Base-by-base conservation (phyloP, 1,140 invertebrate genomes). In the Brachionus manjavacas region DNA sequence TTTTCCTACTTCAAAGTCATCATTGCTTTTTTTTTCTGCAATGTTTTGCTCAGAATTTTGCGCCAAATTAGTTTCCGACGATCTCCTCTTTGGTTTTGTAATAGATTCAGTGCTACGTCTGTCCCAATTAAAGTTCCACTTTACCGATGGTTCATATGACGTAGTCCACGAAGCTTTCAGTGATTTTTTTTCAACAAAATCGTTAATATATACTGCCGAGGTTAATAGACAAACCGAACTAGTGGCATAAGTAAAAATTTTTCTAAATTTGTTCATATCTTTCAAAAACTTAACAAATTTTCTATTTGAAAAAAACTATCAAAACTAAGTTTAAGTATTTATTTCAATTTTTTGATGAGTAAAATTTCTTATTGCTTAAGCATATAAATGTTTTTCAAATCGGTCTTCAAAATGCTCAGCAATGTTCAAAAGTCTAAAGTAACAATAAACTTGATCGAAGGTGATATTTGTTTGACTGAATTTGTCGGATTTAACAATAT, bases 61-160 rank as follows among this genome's bases (percentile, higher is more conserved):
- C 14, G 25, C 4, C n/a, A 64, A 11, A 39, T n/a, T 43, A 43
- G 16, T 23, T 9, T 35, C 16, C 11, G 79, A 81, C 4, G n/a
- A 35, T 3, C 16, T 25, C 3, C 41, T 31, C 20, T 46, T 81
- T 16, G 52, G 79, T 68, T 81, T 81, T 35, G 31, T 35, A 9
- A 81, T 39, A 16, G 79, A 81, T 6, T 60, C 49, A 9, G 79
- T 23, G 16, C 20, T 20, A n/a, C 79, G 79, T 81, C 79, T 60
- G 28, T 81, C 79, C 79, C 79, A 81, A 14, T 81, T 81, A 28
- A 35, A 55, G 39, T 81, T 52, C 79, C 79, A 81, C 64, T 81
- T 81, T 20, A 81, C 52, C 9, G 49, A 64, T 46, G 79, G 79
- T 46, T 64, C 79, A 68, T 81, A 81, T 3, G 52, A 64, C 20